Base-by-base conservation (phyloP, 2,797 vertebrate species). In the Australoheros facetus region DNA sequence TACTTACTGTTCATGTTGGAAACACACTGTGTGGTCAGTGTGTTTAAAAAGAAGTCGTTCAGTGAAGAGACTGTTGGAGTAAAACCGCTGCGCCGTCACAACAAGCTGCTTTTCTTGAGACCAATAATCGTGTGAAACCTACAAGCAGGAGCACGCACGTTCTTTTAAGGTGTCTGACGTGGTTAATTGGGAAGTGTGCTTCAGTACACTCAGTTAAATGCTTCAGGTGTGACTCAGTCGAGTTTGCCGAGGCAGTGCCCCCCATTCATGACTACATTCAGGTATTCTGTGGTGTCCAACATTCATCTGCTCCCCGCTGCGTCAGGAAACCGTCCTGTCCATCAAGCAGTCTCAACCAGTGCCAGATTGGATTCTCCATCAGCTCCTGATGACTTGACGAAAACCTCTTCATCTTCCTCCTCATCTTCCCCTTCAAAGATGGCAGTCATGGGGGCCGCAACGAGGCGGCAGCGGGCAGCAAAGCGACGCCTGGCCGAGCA, bases 401-500 rank as follows among this genome's bases (percentile, higher is more conserved):
- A 84, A 10, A 82, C 77, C 9, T 83, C 69, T 2, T 79, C 55
- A 0, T 90, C 91, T n/a, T 83, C 73, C 57, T 95, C 95, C 3
- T 91, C 89, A 0, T 34, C 84, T 5, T 75, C 97, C 93, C 93
- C 95, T 86, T 99, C 98, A 1, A 95, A 96, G 88, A 99, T 99
- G 87, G 97, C 97, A 0, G 97, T 97, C 97, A 98, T 98, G 34
- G 97, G 97, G 71, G 96, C 94, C 79, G 97, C 96, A 73, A 95
- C 94, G 87, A 97, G 95, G 69, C 97, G 96, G 90, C 95, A 96
- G 80, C 97, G 96, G 74, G 96, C 79, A 0, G 95, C 95, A 69
- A 97, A 97, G 70, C 96, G 95, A 75, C 97, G 97, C 86, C 97
- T 97, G 90, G 97, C 94, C 0, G 97, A 97, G 4, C 96, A 97